phyloP scores from a whole-genome alignment of 2,113 vertebrate species.

The Electrona antarctica region DNA sequence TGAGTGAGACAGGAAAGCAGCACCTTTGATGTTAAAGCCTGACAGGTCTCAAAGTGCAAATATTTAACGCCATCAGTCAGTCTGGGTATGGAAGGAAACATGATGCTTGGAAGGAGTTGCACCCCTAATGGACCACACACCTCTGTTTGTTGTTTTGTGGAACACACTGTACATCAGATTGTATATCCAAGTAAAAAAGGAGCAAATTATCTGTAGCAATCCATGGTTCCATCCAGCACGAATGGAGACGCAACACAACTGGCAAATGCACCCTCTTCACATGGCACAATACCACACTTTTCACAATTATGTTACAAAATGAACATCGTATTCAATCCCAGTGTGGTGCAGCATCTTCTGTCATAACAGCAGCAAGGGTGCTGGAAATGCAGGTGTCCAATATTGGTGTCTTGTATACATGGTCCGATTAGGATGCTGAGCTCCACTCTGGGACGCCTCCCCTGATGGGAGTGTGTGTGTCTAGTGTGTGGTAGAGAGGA shows the following conservation, averaged over 20 bases:
- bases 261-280: conserved; percentile 41
- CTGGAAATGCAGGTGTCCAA: conserved; percentile 25
- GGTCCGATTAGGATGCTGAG: conserved; percentile 85
- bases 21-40: conserved; percentile 26
- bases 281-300: conserved; percentile 55
- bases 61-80: conserved; percentile 50
- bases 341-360: conserved; percentile 34
- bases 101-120: conserved; percentile 24
- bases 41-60: conserved; percentile 58
- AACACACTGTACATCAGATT: neutral
- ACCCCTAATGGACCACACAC: neutral
- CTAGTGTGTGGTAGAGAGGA: conserved; percentile 90
- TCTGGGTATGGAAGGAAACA: conserved; percentile 36
- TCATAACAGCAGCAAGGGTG: conserved; percentile 29
- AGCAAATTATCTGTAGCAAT: conserved; percentile 22
- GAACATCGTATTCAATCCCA: conserved; percentile 39
- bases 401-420: conserved; percentile 31
- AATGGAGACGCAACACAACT: conserved; percentile 12
- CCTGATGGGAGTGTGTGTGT: conserved; percentile 80
- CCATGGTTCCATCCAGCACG: conserved; percentile 35
- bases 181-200: conserved; percentile 28
- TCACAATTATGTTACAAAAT: conserved; percentile 60
- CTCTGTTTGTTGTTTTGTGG: neutral
- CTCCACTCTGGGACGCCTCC: conserved; percentile 92
- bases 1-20: conserved; percentile 46